Conservation (phyloP, 2,797 vertebrate species). For the Sciurus carolinensis region DNA sequence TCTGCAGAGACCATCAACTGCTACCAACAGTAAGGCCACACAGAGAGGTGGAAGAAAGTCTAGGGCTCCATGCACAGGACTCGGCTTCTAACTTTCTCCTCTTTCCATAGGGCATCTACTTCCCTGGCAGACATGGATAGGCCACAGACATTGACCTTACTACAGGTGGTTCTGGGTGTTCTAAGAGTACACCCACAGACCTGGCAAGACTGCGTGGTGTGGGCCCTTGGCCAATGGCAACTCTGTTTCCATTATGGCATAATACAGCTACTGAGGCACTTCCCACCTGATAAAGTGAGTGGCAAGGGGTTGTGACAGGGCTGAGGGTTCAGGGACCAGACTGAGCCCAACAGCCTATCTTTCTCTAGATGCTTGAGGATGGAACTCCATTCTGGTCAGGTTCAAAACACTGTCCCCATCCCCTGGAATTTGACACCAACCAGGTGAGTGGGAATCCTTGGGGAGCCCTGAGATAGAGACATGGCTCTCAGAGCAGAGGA, state of each 20-base stretch:
- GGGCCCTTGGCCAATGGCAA: constrained; percentile 93
- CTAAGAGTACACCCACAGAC: constrained; percentile 87
- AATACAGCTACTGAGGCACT: constrained; percentile 90
- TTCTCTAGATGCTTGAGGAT: constrained; percentile 89
- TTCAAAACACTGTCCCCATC: constrained; percentile 92
- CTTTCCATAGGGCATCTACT: constrained; percentile 87
- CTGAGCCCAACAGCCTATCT: constrained; percentile 52
- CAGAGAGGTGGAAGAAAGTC: neutral
- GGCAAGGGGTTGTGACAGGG: neutral
- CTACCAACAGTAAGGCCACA: constrained; percentile 91
- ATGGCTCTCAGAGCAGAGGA: neutral
- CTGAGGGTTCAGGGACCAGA: neutral
- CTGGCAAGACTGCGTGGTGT: constrained; percentile 93
- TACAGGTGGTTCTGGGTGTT: constrained; percentile 87
- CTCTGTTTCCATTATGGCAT: constrained; percentile 90
- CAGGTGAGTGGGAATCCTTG: constrained; percentile 90
- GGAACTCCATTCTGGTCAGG: constrained; percentile 94
- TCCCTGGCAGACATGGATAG: constrained; percentile 87
- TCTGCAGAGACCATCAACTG: constrained; percentile 91
- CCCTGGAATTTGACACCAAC: constrained; percentile 91
- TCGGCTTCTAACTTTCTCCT: neutral
- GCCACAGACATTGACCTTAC: constrained; percentile 87
- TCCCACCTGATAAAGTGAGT: constrained; percentile 90
- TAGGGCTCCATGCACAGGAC: neutral
- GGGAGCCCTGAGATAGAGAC: neutral